These are phyloP conservation scores for Leucania comma DNA, from an alignment of 2,888 invertebrate species.

Conservation along the genomic window DNA sequence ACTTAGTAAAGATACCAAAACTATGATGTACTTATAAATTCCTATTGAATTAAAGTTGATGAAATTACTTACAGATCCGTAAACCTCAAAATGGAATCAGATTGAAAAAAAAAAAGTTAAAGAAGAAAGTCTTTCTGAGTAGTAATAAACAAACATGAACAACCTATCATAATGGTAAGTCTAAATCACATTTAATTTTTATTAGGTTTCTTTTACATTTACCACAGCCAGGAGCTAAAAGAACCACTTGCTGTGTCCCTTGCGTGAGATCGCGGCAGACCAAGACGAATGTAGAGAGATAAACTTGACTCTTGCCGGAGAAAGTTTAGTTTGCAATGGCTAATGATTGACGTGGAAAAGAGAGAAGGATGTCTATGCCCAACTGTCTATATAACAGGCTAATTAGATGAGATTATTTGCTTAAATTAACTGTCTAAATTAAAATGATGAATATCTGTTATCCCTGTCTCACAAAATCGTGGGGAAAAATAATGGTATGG, in stretches of 20 bases:
- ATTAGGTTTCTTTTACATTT: not conserved
- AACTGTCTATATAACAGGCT: no score
- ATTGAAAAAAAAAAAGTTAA: not conserved
- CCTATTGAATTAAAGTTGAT: not conserved
- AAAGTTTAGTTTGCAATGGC: no score
- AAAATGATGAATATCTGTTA: slow-evolving; percentile 81
- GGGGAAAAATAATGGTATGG: slow-evolving; percentile 81
- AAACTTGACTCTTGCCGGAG: no score
- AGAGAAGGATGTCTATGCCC: no score
- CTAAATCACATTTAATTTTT: not conserved
- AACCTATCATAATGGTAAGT: not conserved
- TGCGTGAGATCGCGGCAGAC: no score
- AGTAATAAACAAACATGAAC: not conserved
- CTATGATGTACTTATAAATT: not conserved
- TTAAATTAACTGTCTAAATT: not conserved
- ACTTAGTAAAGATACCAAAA: not conserved
- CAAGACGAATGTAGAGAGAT: no score
- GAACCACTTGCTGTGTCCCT: no score
- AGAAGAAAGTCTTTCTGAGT: not conserved
- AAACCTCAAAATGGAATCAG: not conserved
- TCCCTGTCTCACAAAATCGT: slow-evolving; percentile 83
- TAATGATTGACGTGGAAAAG: no score
- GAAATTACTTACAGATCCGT: slow-evolving; percentile 20
- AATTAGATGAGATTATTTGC: not conserved
- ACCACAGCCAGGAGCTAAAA: no score